These are phyloP conservation scores for Plebejus anna DNA, from an alignment of 2,888 invertebrate genomes.

Conservation along the genomic window DNA sequence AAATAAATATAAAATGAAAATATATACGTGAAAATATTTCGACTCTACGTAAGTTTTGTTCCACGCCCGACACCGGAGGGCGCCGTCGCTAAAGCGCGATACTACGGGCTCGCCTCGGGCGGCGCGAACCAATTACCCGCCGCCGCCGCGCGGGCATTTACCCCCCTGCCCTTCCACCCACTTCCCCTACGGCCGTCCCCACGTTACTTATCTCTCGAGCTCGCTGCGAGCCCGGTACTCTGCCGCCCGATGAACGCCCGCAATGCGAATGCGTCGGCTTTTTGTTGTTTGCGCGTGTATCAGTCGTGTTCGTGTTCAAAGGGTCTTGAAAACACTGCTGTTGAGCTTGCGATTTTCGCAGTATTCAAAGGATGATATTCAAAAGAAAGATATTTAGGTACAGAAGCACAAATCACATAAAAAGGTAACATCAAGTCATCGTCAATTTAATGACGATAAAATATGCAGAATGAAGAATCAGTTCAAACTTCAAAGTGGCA, in stretches of 20 bases:
- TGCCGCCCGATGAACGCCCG: constrained; percentile 69
- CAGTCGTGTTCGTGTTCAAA: constrained; percentile 34
- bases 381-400: background rate
- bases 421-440: background rate
- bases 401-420: background rate
- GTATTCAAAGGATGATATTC: background rate
- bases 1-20: constrained; percentile 2
- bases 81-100: constrained; percentile 80
- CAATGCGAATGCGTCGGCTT: constrained; percentile 63
- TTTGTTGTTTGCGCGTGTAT: constrained; percentile 48
- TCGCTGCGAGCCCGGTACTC: constrained; percentile 65
- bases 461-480: background rate
- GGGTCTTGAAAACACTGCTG: constrained; percentile 15
- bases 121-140: constrained; percentile 80
- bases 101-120: constrained; percentile 79
- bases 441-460: background rate
- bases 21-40: constrained; percentile 37
- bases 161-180: constrained; percentile 47
- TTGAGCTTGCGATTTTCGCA: background rate
- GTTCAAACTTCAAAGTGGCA: background rate
- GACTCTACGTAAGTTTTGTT: constrained; percentile 50
- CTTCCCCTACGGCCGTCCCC: constrained; percentile 44
- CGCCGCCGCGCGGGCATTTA: constrained; percentile 73
- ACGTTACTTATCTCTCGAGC: constrained; percentile 64
- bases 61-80: constrained; percentile 75